Evolutionary conservation across 2,888 invertebrate genomes (phyloP), one percentile per base, ranked within the genome.

Genomic region (Oscheius myriophilus): DNA sequence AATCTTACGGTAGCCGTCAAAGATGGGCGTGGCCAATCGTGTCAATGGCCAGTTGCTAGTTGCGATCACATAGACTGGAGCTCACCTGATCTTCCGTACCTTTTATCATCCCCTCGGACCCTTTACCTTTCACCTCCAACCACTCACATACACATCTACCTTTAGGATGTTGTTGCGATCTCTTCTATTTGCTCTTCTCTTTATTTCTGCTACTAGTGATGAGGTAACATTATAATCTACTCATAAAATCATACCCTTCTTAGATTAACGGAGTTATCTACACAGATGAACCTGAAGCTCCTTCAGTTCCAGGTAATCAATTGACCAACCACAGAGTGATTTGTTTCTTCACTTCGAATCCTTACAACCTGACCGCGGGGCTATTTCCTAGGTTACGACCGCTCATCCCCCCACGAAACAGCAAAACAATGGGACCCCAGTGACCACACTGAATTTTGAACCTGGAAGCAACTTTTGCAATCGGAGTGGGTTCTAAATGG

Each of bases 1-100:
- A 63, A 63, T 63, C 63, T 63, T 63, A 63, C 63, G 52, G 63
- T 63, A 63, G 53, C 63, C 33, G 61, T 63, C 63, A 52, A 63
- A 63, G 63, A 54, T 53, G 41, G 63, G 63, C 63, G 63, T 52
- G 65, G 65, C 65, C 63, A 53, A 63, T 52, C 63, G 52, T 61
- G 33, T 61, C 42, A 52, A 52, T 39, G 52, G 53, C 63, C 63
- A 63, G 42, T 52, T 63, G 51, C 53, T 53, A 63, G 63, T 63
- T 63, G 63, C 63, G 53, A 63, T 52, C 61, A 52, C 41, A 23
- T 51, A 41, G 26, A n/a, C 53, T 54, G 21, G 18, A 49, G 33
- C 46, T 61, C 61, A 61, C 21, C 25, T 25, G 12, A n/a, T n/a
- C 23, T 54, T 26, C 53, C n/a, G 33, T 33, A 33, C 33, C 33